These are phyloP conservation scores for Cyanoliseus patagonus DNA, from an alignment of 2,113 vertebrate genomes.

Conservation along the genomic window DNA sequence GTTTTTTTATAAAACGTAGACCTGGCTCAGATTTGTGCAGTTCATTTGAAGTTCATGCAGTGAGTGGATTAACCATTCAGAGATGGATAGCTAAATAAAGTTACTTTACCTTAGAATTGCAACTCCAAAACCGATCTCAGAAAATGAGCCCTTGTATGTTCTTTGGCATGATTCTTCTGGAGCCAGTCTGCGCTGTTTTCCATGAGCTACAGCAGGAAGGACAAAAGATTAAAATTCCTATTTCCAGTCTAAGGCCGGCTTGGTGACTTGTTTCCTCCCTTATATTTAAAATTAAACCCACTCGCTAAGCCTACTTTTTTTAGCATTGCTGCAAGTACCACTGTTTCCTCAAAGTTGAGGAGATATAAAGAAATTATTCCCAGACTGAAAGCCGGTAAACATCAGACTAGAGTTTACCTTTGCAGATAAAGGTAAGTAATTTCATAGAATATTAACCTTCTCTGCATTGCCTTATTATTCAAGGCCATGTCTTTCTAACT, in stretches of 20 bases:
- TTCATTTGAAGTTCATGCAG: constrained; percentile 38
- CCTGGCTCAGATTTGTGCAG: background rate
- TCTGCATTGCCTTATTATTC: background rate
- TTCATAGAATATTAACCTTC: background rate
- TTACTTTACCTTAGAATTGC: background rate
- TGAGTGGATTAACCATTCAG: background rate
- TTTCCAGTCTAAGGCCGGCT: background rate
- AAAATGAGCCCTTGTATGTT: background rate
- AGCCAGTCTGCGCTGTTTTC: background rate
- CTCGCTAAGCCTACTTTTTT: background rate
- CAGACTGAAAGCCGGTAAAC: background rate
- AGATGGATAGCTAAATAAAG: background rate
- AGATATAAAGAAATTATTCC: background rate
- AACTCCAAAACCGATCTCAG: background rate
- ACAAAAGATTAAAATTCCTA: background rate
- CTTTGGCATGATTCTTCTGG: background rate
- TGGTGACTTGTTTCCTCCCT: background rate
- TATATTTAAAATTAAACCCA: background rate
- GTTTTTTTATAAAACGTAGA: background rate
- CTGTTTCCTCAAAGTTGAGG: background rate
- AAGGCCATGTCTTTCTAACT: background rate
- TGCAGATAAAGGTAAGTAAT: constrained; percentile 21
- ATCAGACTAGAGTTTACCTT: constrained; percentile 12
- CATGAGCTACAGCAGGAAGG: background rate
- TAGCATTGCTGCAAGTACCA: background rate